These are phyloP conservation scores for Plumapathes pennacea DNA, from an alignment of 92 coral and sea anemone genomes.

Conservation along the genomic window DNA sequence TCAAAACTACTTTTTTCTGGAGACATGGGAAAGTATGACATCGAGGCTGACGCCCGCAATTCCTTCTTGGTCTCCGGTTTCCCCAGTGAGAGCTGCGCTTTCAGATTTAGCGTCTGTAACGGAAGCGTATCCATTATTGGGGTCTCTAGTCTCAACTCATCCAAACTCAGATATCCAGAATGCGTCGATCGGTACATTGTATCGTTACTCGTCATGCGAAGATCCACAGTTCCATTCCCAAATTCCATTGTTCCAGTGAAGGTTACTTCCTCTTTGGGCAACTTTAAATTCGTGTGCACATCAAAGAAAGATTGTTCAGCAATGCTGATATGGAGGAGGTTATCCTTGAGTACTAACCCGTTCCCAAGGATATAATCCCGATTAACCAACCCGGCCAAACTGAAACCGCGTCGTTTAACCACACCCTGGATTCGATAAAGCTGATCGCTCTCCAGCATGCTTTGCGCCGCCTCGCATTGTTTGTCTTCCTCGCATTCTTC, in stretches of 20 bases:
- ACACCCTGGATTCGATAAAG: conserved; percentile 93
- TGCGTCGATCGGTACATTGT: conserved; percentile 53
- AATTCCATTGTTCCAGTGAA: conserved; percentile 75
- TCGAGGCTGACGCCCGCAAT: conserved; percentile 63
- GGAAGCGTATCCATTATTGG: conserved; percentile 78
- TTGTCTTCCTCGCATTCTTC: conserved; percentile 74
- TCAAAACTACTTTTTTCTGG: conserved; percentile 71
- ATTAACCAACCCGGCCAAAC: conserved; percentile 67
- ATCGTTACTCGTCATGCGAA: conserved; percentile 82
- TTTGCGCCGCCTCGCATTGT: conserved; percentile 73
- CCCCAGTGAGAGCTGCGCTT: conserved; percentile 74
- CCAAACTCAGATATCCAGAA: conserved; percentile 71
- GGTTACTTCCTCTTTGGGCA: conserved; percentile 74
- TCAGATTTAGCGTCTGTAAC: conserved; percentile 59
- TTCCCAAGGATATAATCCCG: conserved; percentile 78
- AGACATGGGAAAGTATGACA: conserved; percentile 62
- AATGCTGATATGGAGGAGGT: conserved; percentile 64
- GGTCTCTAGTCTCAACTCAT: conserved; percentile 62
- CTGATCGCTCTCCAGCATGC: conserved; percentile 80
- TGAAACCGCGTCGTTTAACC: conserved; percentile 66
- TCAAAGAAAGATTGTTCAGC: conserved; percentile 56
- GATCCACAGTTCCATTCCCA: conserved; percentile 59
- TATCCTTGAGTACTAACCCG: conserved; percentile 77
- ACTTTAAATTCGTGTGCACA: conserved; percentile 53
- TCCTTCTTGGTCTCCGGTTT: conserved; percentile 46